Evolutionary conservation across 2,888 invertebrate genomes (phyloP).

Genomic region (Metopia argyrocephala): DNA sequence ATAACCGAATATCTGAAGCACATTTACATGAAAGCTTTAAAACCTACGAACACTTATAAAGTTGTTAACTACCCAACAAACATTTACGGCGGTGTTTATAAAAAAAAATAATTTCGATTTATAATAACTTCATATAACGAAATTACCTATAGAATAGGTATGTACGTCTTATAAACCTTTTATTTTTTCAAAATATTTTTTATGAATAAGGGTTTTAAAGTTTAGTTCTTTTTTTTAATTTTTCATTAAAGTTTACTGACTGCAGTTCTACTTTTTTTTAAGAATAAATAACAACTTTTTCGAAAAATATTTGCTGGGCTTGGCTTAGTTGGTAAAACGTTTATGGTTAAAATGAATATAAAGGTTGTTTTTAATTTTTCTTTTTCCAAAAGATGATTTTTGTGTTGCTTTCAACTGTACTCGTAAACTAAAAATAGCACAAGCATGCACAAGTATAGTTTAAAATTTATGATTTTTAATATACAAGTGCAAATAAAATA

Average conservation of each 20-base stretch:
- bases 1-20: not conserved
- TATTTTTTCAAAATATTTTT: too few species aligned
- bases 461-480: conserved; percentile 49
- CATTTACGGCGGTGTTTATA: too few species aligned
- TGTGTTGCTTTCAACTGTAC: not conserved
- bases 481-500: not conserved
- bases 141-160: too few species aligned
- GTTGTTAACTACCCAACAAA: not conserved
- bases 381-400: too few species aligned
- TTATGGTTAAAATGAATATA: conserved; percentile 1
- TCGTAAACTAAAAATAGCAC: conserved; percentile 46
- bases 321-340: not conserved
- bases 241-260: too few species aligned
- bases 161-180: too few species aligned
- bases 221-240: too few species aligned
- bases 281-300: too few species aligned
- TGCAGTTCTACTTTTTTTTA: too few species aligned
- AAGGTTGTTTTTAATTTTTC: not conserved
- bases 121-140: too few species aligned
- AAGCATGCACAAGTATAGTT: conserved; percentile 50
- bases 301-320: not conserved
- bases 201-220: too few species aligned
- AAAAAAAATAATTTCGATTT: too few species aligned
- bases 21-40: not conserved
- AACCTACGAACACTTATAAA: not conserved